Evolutionary conservation across 53 echinoderm and acorn worm genomes (phyloP), one percentile per base, ranked within the genome.

Genomic region (Pentamera pediparva): DNA sequence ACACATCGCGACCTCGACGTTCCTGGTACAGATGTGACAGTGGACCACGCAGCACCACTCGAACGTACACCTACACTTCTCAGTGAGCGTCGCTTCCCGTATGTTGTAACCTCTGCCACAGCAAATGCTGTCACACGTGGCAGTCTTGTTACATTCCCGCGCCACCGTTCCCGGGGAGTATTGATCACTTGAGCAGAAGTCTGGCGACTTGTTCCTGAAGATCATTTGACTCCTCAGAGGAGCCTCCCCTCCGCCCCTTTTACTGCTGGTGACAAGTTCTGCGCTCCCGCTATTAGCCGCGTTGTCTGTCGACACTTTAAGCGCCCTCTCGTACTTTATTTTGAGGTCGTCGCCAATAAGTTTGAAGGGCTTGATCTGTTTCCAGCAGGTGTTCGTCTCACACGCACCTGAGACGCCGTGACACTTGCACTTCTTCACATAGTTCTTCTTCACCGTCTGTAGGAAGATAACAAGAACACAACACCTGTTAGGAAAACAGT

Each of bases 21-120:
- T 59, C 39, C 65, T 75, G 26, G 86, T 78, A 17, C 98, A 98
- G 22, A 77, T 67, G 7, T 79, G 79, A 62, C 98, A 98, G 3
- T 85, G 79, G 55, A 98, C 98, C 28, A 86, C 74, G 76, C 98
- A 98, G 45, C 91, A 92, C 98, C 91, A 98, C 22, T 83, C 65
- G 43, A 98, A 88, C 32, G 75, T 72, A 58, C 98, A 98, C 33
- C 82, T 74, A n/a, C 98, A 92, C 54, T 79, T 74, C 55, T 75
- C 75, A 28, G 77, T 82, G 10, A 92, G 86, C 29, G 83, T 84
- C 36, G 80, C 76, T 35, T 76, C 86, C 21, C 81, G 72, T 33
- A 92, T 92, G 57, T 98, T 92, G 49, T 98, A 98, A 26, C 98
- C 98, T 63, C 98, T 80, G 33, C 98, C 98, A 34, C 98, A 98